Evolutionary conservation across 2,888 invertebrate species (phyloP).

Genomic region (Drosophila vallismaia): DNA sequence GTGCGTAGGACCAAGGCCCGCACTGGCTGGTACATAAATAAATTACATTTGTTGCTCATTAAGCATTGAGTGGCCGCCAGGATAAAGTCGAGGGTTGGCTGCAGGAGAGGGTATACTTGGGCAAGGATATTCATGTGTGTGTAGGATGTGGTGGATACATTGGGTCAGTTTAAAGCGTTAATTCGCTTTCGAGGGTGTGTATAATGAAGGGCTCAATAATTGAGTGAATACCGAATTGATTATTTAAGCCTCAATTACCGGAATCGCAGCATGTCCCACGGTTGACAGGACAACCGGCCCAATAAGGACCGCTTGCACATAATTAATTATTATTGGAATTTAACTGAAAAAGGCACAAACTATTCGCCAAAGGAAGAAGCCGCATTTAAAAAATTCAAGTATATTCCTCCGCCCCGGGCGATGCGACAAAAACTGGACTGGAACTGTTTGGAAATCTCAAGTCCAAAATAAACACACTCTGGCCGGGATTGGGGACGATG

Average conservation of each 20-base stretch:
- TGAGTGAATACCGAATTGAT: slow-evolving; percentile 46
- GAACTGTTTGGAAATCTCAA: slow-evolving; percentile 13
- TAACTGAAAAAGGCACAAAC: slow-evolving; percentile 1
- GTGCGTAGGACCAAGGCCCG: slow-evolving; percentile 51
- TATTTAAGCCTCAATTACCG: slow-evolving; percentile 46
- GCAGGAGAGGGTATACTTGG: slow-evolving; percentile 10
- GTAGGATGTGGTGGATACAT: slow-evolving; percentile 14
- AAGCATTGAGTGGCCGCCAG: slow-evolving; percentile 70
- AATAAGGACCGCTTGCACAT: slow-evolving; percentile 10
- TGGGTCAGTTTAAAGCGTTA: slow-evolving; percentile 57
- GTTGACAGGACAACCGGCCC: slow-evolving; percentile 13
- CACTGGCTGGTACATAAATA: slow-evolving; percentile 64
- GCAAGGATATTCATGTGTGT: slow-evolving; percentile 13
- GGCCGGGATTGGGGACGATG: not conserved
- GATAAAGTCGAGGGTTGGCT: not conserved
- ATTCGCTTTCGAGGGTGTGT: slow-evolving; percentile 52
- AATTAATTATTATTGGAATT: slow-evolving; percentile 44
- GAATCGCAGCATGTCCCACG: slow-evolving; percentile 30
- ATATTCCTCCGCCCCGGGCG: slow-evolving; percentile 9
- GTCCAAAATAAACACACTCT: slow-evolving; percentile 28
- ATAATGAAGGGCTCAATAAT: slow-evolving; percentile 46
- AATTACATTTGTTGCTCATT: slow-evolving; percentile 77
- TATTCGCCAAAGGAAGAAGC: not conserved
- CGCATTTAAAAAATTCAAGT: slow-evolving; percentile 6
- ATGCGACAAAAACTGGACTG: slow-evolving; percentile 19